A percentile compares a stretch with the other conserved stretches of the same genome.
phyloP scores from a whole-genome alignment of 2,113 vertebrate species.

The Mobula hypostoma region DNA sequence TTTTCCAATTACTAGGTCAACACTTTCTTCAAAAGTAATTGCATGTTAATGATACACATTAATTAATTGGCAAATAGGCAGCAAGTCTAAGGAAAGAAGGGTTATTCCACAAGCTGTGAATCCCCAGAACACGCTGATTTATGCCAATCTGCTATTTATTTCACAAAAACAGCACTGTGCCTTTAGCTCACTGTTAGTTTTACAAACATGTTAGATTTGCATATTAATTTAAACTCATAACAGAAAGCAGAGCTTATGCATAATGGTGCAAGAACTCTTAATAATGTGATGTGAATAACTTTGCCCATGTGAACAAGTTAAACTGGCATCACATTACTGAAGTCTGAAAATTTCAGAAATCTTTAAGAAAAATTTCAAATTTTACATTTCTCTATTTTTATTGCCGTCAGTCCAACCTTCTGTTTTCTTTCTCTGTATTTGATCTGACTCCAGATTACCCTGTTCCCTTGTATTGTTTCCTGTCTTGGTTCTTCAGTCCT shows the following conservation, averaged over 20 bases:
- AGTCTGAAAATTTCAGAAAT: background rate
- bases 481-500: no score
- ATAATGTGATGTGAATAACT: background rate
- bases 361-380: background rate
- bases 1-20: background rate
- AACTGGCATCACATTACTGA: background rate
- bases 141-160: background rate
- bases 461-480: background rate
- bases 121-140: background rate
- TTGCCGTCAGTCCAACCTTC: no score
- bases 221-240: background rate
- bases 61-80: background rate
- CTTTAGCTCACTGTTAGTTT: background rate
- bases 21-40: background rate
- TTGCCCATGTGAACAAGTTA: background rate
- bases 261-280: background rate
- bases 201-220: background rate
- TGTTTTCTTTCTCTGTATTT: background rate
- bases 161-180: background rate
- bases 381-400: background rate
- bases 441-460: background rate
- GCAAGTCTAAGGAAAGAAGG: background rate
- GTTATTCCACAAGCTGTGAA: background rate
- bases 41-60: background rate
- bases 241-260: background rate